A percentile compares a stretch with the other conserved stretches of the same genome.
phyloP scores from a whole-genome alignment of 2,113 vertebrate species.

The Ceyx margarethae region DNA sequence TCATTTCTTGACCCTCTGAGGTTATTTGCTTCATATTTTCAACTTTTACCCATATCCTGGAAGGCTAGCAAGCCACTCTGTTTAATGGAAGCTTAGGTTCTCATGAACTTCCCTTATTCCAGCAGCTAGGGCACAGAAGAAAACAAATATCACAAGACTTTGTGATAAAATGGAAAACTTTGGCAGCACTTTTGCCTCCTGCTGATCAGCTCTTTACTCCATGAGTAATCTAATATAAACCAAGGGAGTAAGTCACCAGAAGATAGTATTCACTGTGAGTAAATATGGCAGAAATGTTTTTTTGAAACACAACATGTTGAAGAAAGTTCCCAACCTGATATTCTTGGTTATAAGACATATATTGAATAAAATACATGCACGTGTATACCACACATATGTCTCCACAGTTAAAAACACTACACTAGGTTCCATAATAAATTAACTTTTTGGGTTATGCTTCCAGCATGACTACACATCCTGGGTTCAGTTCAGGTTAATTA shows the following conservation, averaged over 20 bases:
- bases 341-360: background rate
- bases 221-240: background rate
- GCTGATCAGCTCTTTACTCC: background rate
- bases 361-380: background rate
- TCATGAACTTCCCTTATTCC: background rate
- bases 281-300: background rate
- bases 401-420: background rate
- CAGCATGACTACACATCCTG: background rate
- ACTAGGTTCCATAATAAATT: background rate
- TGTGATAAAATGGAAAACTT: background rate
- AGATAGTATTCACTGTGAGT: background rate
- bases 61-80: background rate
- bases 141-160: background rate
- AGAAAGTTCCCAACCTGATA: background rate
- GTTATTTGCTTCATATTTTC: conserved; percentile 45
- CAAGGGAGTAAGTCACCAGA: background rate
- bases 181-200: background rate
- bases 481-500: too few relatives aligned
- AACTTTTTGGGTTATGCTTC: background rate
- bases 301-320: background rate
- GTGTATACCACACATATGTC: background rate
- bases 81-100: background rate
- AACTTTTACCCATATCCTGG: background rate
- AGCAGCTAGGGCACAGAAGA: background rate
- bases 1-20: background rate